phyloP scores from a whole-genome alignment of 2,888 invertebrate species.

The Nebria brevicollis region DNA sequence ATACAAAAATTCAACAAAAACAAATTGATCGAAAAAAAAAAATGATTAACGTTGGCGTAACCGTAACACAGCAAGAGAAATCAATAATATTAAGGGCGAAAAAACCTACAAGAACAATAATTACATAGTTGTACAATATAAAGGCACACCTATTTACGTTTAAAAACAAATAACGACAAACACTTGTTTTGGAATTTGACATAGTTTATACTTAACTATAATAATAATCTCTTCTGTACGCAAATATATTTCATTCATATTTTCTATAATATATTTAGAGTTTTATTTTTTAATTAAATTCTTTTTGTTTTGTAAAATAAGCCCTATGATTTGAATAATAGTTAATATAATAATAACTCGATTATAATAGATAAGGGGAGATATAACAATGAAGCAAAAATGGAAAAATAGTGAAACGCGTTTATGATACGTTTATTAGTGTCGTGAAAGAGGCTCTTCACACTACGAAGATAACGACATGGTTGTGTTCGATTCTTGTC shows the following conservation, averaged over 20 bases:
- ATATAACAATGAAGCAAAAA: slow-evolving; percentile 32
- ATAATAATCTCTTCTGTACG: slow-evolving; percentile 33
- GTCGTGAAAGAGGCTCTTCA: slow-evolving; percentile 8
- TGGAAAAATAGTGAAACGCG: slow-evolving; percentile 9
- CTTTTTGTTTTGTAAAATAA: slow-evolving; percentile 28
- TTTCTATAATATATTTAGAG: slow-evolving; percentile 22
- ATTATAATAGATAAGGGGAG: slow-evolving; percentile 25
- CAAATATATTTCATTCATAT: slow-evolving; percentile 31
- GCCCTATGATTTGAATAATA: slow-evolving; percentile 27
- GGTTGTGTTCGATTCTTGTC: not conserved
- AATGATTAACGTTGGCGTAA: slow-evolving; percentile 35
- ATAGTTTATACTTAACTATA: slow-evolving; percentile 20
- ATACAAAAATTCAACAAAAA: slow-evolving; percentile 34
- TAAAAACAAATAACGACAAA: slow-evolving; percentile 39
- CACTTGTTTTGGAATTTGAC: slow-evolving; percentile 40
- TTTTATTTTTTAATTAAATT: not conserved
- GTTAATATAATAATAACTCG: slow-evolving; percentile 22
- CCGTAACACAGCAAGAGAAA: slow-evolving; percentile 42
- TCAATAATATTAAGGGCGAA: slow-evolving; percentile 32
- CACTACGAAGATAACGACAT: slow-evolving; percentile 15
- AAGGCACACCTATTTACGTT: slow-evolving; percentile 61
- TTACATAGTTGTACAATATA: slow-evolving; percentile 59
- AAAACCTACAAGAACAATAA: slow-evolving; percentile 33
- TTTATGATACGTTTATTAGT: not conserved
- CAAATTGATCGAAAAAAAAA: slow-evolving; percentile 3